phyloP scores from a whole-genome alignment of 2,113 vertebrate species.

The Gymnorhina tibicen region DNA sequence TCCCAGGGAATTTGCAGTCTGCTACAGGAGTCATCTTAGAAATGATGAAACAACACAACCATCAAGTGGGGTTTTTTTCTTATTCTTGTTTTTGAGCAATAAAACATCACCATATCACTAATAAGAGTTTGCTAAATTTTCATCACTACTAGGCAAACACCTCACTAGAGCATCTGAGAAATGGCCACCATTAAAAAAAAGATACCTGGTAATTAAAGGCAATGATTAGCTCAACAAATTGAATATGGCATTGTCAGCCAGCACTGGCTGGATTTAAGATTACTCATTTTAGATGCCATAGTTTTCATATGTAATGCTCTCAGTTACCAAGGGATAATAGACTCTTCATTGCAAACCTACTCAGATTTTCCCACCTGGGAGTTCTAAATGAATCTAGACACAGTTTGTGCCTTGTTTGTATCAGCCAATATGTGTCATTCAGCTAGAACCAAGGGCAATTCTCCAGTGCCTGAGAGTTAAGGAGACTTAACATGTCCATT shows the following conservation, averaged over 20 bases:
- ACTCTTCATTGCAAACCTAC: not conserved
- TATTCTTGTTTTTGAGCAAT: not conserved
- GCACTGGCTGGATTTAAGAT: not conserved
- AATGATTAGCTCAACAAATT: not conserved
- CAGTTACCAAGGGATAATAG: not conserved
- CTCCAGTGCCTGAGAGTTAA: not conserved
- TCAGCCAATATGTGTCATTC: not conserved
- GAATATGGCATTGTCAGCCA: not conserved
- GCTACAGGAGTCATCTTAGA: not conserved
- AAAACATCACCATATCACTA: not conserved
- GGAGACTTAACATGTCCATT: conserved; percentile 1
- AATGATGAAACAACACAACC: not conserved
- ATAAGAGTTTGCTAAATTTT: not conserved
- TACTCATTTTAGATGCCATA: not conserved
- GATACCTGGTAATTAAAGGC: not conserved
- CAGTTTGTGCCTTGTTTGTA: not conserved
- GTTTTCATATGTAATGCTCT: not conserved
- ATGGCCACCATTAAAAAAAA: not conserved
- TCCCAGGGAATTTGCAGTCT: not conserved
- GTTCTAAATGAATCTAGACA: not conserved
- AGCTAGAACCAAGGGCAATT: not conserved
- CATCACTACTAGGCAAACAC: not conserved
- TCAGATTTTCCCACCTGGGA: not conserved
- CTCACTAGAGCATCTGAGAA: not conserved
- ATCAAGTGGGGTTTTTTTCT: not conserved